phyloP scores from a whole-genome alignment of 2,797 vertebrate species.

The Spinus pinus region DNA sequence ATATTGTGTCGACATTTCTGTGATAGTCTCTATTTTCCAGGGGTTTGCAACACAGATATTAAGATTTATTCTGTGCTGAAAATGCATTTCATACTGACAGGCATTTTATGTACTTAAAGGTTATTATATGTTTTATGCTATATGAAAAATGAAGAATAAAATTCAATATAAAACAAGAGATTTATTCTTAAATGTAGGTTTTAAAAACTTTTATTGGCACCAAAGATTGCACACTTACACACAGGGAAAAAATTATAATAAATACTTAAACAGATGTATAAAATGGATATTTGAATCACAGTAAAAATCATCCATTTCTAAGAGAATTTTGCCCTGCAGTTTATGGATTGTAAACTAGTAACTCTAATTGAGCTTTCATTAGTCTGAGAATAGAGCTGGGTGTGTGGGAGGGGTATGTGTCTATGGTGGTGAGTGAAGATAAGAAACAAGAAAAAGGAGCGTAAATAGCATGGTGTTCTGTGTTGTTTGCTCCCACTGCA shows the following conservation, averaged over 20 bases:
- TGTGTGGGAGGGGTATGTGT: background rate
- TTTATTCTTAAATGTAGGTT: background rate
- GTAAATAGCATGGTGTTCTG: background rate
- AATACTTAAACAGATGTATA: background rate
- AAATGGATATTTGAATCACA: background rate
- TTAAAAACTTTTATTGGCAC: background rate
- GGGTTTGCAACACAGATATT: background rate
- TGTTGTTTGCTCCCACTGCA: background rate
- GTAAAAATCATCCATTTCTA: background rate
- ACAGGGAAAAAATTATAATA: background rate
- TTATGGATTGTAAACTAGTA: background rate
- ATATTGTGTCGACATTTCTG: background rate
- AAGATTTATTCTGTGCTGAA: background rate
- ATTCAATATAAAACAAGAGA: background rate
- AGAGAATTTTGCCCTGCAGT: background rate
- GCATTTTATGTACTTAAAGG: background rate
- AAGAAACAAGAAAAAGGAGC: background rate
- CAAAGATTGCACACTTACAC: background rate
- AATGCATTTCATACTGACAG: background rate
- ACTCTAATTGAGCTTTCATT: background rate
- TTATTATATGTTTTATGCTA: background rate
- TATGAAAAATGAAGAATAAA: background rate
- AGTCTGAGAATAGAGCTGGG: background rate
- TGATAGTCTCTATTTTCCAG: background rate
- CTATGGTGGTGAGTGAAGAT: background rate